Percentiles rank a stretch among this genome's conserved stretches.
phyloP scores from a whole-genome alignment of 2,113 vertebrate genomes.

The Silurus meridionalis region DNA sequence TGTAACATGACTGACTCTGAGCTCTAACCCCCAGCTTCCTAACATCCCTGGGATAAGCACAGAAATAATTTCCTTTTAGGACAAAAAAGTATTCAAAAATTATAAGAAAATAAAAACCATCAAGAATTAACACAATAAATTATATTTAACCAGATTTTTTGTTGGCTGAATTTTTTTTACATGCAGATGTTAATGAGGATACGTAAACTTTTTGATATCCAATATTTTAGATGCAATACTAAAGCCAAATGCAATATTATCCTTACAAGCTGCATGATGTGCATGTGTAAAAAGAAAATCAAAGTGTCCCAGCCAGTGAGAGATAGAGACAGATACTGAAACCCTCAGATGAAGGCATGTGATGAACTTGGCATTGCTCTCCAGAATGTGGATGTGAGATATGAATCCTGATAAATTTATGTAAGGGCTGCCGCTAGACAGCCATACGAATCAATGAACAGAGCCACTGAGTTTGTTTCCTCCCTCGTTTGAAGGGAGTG shows the following conservation, averaged over 20 bases:
- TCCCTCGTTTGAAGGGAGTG: conserved; percentile 27
- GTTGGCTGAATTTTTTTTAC: background rate
- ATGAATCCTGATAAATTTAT: conserved; percentile 32
- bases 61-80: too few species aligned
- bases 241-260: background rate
- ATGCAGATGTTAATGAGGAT: background rate
- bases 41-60: too few species aligned
- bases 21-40: too few species aligned
- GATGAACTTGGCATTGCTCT: conserved; percentile 12
- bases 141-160: background rate
- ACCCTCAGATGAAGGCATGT: background rate
- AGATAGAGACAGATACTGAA: background rate
- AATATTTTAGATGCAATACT: background rate
- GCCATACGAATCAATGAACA: background rate
- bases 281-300: background rate
- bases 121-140: too few species aligned
- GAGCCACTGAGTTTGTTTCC: conserved; percentile 3
- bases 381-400: conserved; percentile 17
- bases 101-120: background rate
- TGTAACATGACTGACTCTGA: too few species aligned
- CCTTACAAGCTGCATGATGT: background rate
- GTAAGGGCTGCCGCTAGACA: conserved; percentile 19
- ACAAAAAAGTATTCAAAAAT: too few species aligned
- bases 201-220: background rate
- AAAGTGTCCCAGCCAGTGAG: background rate